A percentile compares a stretch with the other conserved stretches of the same genome.
These are phyloP conservation scores for Rhyacophila brunnea DNA, from an alignment of 1,140 invertebrate species.

Conservation along the genomic window DNA sequence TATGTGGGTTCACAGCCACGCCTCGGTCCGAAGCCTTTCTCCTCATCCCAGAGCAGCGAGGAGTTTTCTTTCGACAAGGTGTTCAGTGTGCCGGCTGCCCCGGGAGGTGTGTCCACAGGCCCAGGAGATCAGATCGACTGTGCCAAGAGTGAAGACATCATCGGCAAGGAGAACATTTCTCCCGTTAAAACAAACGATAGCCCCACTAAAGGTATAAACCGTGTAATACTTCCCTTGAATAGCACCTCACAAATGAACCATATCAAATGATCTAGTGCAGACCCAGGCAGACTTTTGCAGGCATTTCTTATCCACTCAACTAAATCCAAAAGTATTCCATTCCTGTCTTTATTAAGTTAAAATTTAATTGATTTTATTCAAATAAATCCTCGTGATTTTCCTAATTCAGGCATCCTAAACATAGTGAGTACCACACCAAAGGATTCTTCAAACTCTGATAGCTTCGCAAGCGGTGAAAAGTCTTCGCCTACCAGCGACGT, in stretches of 20 bases:
- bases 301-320: too few species aligned
- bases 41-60: slow-evolving; percentile 66
- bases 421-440: slow-evolving; percentile 34
- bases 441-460: slow-evolving; percentile 17
- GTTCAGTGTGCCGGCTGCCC: slow-evolving; percentile 72
- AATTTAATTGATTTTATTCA: too few species aligned
- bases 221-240: too few species aligned
- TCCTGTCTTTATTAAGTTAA: too few species aligned
- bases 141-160: slow-evolving; percentile 6
- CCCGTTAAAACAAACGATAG: slow-evolving; percentile 10
- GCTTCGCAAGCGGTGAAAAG: slow-evolving; percentile 32
- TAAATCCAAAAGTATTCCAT: too few species aligned
- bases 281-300: too few species aligned
- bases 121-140: background rate
- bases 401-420: slow-evolving; percentile 6
- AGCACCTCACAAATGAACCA: too few species aligned
- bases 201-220: slow-evolving; percentile 14
- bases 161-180: slow-evolving; percentile 16
- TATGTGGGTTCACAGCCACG: too few species aligned
- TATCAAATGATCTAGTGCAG: too few species aligned
- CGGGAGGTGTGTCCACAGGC: slow-evolving; percentile 42
- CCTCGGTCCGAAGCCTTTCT: slow-evolving; percentile 79
- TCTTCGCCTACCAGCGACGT: slow-evolving; percentile 49
- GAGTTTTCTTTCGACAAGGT: slow-evolving; percentile 78
- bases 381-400: too few species aligned